Conservation (phyloP, 2,113 vertebrate species). For the Quiscalus mexicanus region DNA sequence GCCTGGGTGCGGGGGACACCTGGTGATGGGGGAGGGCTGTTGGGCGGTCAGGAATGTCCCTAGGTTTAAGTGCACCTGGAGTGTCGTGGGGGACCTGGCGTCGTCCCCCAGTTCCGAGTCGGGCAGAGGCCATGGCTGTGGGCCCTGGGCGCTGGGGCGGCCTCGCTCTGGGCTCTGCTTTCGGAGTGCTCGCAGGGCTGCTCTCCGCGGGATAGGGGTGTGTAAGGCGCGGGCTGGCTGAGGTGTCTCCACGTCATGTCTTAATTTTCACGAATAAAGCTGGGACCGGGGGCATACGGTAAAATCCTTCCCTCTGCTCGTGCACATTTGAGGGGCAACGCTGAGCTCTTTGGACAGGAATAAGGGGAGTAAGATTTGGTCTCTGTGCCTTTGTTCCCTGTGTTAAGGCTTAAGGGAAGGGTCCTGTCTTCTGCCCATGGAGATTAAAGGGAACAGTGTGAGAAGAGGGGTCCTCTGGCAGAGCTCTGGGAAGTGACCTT, state of each 20-base stretch:
- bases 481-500: neutral
- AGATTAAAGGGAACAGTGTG: neutral
- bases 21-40: neutral
- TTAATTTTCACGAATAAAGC: neutral
- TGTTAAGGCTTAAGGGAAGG: neutral
- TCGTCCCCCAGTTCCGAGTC: no score
- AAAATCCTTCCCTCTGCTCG: neutral
- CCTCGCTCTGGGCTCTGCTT: no score
- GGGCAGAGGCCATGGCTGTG: neutral
- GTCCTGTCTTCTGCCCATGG: neutral
- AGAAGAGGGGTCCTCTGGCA: neutral
- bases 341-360: neutral
- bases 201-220: fast-evolving
- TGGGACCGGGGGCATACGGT: fast-evolving
- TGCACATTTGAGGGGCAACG: neutral
- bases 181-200: neutral
- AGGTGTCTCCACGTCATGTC: no score
- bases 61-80: neutral
- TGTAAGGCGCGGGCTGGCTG: neutral
- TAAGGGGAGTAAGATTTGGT: neutral
- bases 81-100: neutral
- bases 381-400: neutral
- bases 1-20: neutral
- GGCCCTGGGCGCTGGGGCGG: no score
- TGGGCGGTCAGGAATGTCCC: neutral